Percentiles rank a stretch among this genome's conserved stretches.
These are phyloP conservation scores for Crenuchus spilurus DNA, from an alignment of 2,797 vertebrate genomes.

Conservation along the genomic window DNA sequence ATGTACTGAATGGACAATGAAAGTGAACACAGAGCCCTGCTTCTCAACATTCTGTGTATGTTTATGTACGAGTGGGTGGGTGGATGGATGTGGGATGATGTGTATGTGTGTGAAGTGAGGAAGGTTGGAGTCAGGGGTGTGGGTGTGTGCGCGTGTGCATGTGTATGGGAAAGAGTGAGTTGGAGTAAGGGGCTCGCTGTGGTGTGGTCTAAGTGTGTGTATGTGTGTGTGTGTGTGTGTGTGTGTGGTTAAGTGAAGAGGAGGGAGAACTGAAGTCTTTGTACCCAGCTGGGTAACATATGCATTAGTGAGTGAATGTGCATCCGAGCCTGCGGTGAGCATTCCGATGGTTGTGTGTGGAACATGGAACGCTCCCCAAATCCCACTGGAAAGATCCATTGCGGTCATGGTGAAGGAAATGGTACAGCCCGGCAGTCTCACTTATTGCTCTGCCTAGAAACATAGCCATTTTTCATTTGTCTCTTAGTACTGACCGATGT, in stretches of 20 bases:
- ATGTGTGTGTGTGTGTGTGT: constrained; percentile 39
- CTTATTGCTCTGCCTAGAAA: constrained; percentile 68
- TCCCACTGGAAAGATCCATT: constrained; percentile 73
- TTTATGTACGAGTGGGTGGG: neutral
- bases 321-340: constrained; percentile 74
- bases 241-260: constrained; percentile 48
- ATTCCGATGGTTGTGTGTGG: constrained; percentile 74
- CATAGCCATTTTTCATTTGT: constrained; percentile 29
- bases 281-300: constrained; percentile 78
- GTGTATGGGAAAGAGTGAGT: constrained; percentile 35
- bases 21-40: neutral
- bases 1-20: neutral
- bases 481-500: neutral
- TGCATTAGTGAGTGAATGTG: constrained; percentile 72
- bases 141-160: constrained; percentile 25
- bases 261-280: constrained; percentile 66
- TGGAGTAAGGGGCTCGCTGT: constrained; percentile 29
- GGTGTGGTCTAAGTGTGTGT: constrained; percentile 11
- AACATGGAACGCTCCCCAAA: constrained; percentile 68
- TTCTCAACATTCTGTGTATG: neutral
- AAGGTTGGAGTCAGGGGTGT: neutral
- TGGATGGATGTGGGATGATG: constrained; percentile 2
- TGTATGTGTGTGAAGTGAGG: neutral
- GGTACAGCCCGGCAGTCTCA: constrained; percentile 67
- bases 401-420: constrained; percentile 79